Evolutionary conservation across 2,888 invertebrate genomes (phyloP).

Genomic region (Agriotes lineatus): DNA sequence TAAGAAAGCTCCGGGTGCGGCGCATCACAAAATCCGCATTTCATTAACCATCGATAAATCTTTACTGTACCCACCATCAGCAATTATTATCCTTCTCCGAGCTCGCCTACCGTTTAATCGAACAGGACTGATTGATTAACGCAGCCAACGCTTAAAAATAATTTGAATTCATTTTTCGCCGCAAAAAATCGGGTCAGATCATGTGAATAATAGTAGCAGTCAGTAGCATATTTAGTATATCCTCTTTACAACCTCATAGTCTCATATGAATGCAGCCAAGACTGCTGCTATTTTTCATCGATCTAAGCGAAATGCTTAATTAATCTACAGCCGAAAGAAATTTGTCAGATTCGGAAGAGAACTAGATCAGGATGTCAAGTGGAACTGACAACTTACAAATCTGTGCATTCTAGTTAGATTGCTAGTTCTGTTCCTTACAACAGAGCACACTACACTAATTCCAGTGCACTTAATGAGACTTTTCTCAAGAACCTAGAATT

Average conservation of each 20-base stretch:
- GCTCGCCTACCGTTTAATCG: conserved; percentile 4
- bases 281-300: conserved; percentile 1
- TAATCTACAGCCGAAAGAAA: conserved; percentile 18
- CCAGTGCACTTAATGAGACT: background rate
- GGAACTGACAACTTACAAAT: conserved; percentile 14
- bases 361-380: conserved; percentile 13
- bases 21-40: background rate
- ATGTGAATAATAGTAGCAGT: conserved; percentile 1
- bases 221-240: conserved; percentile 2
- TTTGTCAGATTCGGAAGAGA: conserved; percentile 22
- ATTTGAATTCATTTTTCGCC: conserved; percentile 2
- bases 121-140: conserved; percentile 10
- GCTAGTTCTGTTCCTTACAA: background rate
- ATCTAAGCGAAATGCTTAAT: conserved; percentile 15
- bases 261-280: conserved; percentile 1
- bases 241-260: background rate
- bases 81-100: conserved; percentile 4
- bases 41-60: conserved; percentile 5
- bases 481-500: too few species aligned
- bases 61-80: background rate
- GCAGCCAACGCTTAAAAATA: conserved; percentile 8
- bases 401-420: background rate
- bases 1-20: background rate
- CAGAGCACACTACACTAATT: background rate
- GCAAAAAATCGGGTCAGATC: background rate